A percentile compares a stretch with the other conserved stretches of the same genome.
Conservation (phyloP, 2,888 invertebrate species). For the Drosophila paramelanica region DNA sequence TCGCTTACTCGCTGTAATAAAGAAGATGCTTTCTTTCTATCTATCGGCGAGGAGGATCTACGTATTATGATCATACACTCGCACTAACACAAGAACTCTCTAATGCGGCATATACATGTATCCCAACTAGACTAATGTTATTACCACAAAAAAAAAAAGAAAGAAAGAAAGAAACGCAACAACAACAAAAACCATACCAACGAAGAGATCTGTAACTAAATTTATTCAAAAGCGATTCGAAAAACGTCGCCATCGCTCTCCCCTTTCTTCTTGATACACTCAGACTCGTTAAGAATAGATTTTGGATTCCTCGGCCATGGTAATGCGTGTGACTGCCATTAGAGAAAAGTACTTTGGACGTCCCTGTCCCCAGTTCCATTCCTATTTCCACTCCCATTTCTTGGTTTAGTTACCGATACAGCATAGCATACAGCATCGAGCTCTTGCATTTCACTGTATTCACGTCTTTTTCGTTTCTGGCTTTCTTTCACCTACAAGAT, state of each 20-base stretch:
- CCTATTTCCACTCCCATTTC: slow-evolving; percentile 9
- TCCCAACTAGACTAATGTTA: slow-evolving; percentile 74
- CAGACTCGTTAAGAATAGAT: slow-evolving; percentile 61
- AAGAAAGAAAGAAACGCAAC: slow-evolving; percentile 20
- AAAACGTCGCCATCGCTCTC: slow-evolving; percentile 65
- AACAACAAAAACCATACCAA: slow-evolving; percentile 18
- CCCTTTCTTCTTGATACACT: slow-evolving; percentile 64
- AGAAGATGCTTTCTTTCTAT: slow-evolving; percentile 68
- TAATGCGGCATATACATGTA: slow-evolving; percentile 23
- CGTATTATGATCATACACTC: slow-evolving; percentile 39
- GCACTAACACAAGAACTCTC: slow-evolving; percentile 17
- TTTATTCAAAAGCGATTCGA: slow-evolving; percentile 78
- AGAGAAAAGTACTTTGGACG: slow-evolving; percentile 70
- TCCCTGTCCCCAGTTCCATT: slow-evolving; percentile 12
- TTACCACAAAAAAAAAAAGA: slow-evolving; percentile 61
- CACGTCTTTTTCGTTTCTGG: slow-evolving; percentile 41
- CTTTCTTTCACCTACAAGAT: slow-evolving; percentile 82
- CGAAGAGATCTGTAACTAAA: slow-evolving; percentile 63
- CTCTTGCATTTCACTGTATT: slow-evolving; percentile 39
- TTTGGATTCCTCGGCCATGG: slow-evolving; percentile 53
- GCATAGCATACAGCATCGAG: slow-evolving; percentile 40
- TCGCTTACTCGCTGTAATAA: slow-evolving; percentile 33
- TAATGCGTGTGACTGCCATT: slow-evolving; percentile 77
- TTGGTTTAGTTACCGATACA: slow-evolving; percentile 41
- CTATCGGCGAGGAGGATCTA: slow-evolving; percentile 68